A percentile compares a stretch with the other conserved stretches of the same genome.
phyloP scores from a whole-genome alignment of 2,797 vertebrate species.

The Eremophila alpestris region DNA sequence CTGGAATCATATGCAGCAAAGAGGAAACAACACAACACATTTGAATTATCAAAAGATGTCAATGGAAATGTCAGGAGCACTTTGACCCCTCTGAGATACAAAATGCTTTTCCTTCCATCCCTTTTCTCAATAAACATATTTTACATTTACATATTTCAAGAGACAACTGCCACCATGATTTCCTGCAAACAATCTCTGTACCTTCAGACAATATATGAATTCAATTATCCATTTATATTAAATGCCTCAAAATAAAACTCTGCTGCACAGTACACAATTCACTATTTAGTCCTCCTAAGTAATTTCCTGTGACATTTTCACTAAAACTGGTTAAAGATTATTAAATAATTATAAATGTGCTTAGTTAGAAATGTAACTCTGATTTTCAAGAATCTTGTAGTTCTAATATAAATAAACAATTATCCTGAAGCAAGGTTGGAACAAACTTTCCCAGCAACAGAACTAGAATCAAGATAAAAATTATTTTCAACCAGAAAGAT shows the following conservation, averaged over 20 bases:
- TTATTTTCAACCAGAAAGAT: not conserved
- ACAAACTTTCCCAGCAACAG: not conserved
- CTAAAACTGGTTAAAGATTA: not conserved
- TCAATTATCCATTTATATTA: not conserved
- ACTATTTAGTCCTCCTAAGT: not conserved
- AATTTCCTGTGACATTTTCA: not conserved
- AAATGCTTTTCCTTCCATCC: not conserved
- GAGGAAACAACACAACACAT: not conserved
- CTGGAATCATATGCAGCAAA: not conserved
- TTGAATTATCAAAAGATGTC: not conserved
- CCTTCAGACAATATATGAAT: not conserved
- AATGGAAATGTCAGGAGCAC: not conserved
- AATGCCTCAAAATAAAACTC: not conserved
- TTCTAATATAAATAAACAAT: not conserved
- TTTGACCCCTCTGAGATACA: not conserved
- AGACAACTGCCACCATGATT: not conserved
- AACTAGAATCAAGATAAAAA: not conserved
- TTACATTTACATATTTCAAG: not conserved
- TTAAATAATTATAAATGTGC: not conserved
- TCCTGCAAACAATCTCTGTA: not conserved
- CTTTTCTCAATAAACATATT: not conserved
- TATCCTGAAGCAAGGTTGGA: not conserved
- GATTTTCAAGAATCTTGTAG: not conserved
- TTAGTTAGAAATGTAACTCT: not conserved
- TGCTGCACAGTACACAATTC: not conserved